Conservation (phyloP, 2,797 vertebrate genomes). For the Scolopax rusticola region DNA sequence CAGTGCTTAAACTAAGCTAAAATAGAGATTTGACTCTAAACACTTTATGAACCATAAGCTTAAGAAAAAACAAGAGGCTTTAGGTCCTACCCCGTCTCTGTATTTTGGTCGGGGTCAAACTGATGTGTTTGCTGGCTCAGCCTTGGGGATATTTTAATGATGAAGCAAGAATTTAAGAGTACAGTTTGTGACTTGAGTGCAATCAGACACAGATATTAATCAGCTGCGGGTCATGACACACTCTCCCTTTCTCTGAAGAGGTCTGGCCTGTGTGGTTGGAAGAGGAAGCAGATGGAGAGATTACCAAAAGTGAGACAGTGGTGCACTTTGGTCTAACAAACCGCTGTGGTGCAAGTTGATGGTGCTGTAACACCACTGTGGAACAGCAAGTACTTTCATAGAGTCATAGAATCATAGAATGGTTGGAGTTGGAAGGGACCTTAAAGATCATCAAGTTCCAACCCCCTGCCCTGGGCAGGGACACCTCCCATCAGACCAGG, state of each 20-base stretch:
- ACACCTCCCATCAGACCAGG: too few species aligned
- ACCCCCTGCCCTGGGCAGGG: too few species aligned
- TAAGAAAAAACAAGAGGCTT: background rate
- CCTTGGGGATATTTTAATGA: background rate
- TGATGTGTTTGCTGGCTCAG: background rate
- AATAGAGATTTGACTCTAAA: background rate
- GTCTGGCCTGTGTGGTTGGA: background rate
- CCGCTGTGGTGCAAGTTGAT: background rate
- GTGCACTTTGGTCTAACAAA: background rate
- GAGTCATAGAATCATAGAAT: too few species aligned
- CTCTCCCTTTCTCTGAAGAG: background rate
- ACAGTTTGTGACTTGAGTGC: background rate
- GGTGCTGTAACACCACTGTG: background rate
- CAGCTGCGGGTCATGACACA: background rate
- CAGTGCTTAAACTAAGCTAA: background rate
- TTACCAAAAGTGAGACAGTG: background rate
- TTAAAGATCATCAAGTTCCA: too few species aligned
- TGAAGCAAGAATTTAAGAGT: background rate
- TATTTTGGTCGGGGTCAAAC: background rate
- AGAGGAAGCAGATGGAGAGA: background rate
- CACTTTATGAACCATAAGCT: background rate
- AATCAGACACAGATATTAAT: background rate
- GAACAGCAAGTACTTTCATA: background rate
- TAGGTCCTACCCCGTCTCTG: background rate
- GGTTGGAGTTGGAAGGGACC: too few species aligned